Conservation (phyloP, 2,797 vertebrate species). For the Gambelia wislizenii region DNA sequence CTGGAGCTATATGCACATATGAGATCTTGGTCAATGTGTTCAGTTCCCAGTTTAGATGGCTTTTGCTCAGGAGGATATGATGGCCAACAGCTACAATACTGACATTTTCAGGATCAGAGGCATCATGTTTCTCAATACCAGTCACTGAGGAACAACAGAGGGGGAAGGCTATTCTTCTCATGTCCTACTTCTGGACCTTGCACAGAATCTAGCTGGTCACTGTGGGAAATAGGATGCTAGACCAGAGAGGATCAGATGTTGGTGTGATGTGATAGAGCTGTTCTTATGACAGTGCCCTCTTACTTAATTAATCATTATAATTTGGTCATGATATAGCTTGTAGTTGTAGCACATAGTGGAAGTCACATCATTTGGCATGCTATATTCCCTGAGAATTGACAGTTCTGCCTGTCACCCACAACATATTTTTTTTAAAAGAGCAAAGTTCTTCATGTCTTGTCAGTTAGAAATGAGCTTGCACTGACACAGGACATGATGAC, state of each 20-base stretch:
- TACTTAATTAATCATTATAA: not conserved
- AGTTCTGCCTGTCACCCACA: conserved; percentile 63
- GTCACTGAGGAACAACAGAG: too few relatives aligned
- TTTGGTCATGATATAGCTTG: conserved; percentile 42
- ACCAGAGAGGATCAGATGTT: not conserved
- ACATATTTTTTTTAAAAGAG: conserved; percentile 48
- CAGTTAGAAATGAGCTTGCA: conserved; percentile 64
- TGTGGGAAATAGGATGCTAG: not conserved
- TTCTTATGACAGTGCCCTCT: not conserved
- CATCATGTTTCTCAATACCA: not conserved
- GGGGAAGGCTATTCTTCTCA: not conserved
- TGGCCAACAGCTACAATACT: not conserved
- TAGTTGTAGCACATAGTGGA: conserved; percentile 47
- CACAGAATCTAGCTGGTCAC: not conserved
- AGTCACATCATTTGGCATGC: conserved; percentile 1
- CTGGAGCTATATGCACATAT: too few relatives aligned
- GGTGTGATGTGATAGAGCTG: not conserved
- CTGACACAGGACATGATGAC: conserved; percentile 64
- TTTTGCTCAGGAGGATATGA: not conserved
- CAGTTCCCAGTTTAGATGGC: too few relatives aligned
- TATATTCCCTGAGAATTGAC: conserved; percentile 50
- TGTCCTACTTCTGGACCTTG: not conserved
- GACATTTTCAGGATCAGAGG: not conserved
- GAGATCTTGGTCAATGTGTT: too few relatives aligned
- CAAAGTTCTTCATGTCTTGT: conserved; percentile 54